Base-by-base conservation (phyloP, 2,797 vertebrate genomes). In the Pristis pectinata region DNA sequence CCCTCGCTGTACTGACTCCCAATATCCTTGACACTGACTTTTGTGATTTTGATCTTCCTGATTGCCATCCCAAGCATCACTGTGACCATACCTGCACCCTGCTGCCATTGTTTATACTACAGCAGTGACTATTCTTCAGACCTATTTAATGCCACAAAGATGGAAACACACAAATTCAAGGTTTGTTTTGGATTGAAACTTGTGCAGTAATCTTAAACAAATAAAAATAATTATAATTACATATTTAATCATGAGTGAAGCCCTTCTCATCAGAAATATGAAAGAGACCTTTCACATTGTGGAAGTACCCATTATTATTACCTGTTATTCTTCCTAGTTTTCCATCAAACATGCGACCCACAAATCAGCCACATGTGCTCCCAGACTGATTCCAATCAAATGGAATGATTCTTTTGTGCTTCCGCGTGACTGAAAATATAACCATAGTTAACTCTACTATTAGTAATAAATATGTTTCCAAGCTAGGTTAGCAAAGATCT, bases 271-370 rank as follows among this genome's bases (percentile, higher is more conserved):
- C 59, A 34, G 89, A 15, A 37, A 70, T 34, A 34, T 44, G 89
- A 30, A 94, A 6, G 92, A 53, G 64, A 30, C 53, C 13, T n/a
- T 74, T n/a, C 82, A 1, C 56, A 24, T 92, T n/a, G 94, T 94
- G 94, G 30, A 72, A 8, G 53, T 97, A 99, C 99, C 99, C 97
- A 99, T 99, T 96, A 99, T 99, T 95, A 9, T 61, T 97, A 99
- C 99, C 99, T 97, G 99, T 99, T 96, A 99, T 99, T 95, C 95
- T 96, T 96, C 98, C 99, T 30, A 99, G 96, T 94, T 95, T 98
- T 83, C 99, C 98, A 8, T 96, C 95, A 1, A 98, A 98, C 76
- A 99, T 97, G 53, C 98, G 97, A 61, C 99, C 99, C 56, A 99
- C 98, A 95, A 98, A 97, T 77, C 99, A 9, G 97, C 98, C 0